Percentiles rank a stretch among this genome's conserved stretches.
These are phyloP conservation scores for Leucophenga maculata DNA, from an alignment of 2,888 invertebrate genomes.

Conservation along the genomic window DNA sequence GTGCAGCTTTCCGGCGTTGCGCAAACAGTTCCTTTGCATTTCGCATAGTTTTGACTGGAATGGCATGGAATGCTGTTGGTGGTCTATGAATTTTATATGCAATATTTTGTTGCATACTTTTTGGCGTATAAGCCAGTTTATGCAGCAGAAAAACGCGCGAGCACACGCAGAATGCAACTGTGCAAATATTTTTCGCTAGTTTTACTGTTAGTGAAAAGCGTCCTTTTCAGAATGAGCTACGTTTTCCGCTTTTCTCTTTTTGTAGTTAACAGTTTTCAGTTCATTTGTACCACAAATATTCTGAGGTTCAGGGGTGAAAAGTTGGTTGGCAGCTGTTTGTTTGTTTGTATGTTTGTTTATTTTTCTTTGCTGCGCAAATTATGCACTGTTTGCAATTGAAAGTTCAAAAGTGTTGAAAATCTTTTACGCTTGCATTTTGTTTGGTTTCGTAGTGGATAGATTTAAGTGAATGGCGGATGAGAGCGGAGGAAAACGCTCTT, in stretches of 20 bases:
- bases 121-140: neutral
- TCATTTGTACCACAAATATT: slow-evolving; percentile 17
- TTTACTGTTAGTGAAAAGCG: slow-evolving; percentile 8
- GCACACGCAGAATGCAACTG: slow-evolving; percentile 12
- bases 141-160: neutral
- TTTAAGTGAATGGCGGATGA: neutral
- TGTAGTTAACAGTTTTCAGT: slow-evolving; percentile 6
- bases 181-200: slow-evolving; percentile 12
- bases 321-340: neutral
- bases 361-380: slow-evolving; percentile 19
- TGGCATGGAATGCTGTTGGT: neutral
- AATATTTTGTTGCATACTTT: neutral
- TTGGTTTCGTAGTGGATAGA: neutral
- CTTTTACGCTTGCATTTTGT: neutral
- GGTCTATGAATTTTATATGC: neutral
- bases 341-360: slow-evolving; percentile 1
- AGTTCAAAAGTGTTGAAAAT: slow-evolving; percentile 25
- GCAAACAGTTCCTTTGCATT: slow-evolving; percentile 1
- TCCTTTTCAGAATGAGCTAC: neutral
- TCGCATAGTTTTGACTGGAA: neutral
- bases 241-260: neutral
- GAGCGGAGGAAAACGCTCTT: neutral
- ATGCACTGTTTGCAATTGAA: slow-evolving; percentile 22
- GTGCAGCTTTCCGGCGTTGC: neutral
- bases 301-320: no score